phyloP scores from a whole-genome alignment of 1,140 invertebrate genomes.

The Mizuhopecten yessoensis region DNA sequence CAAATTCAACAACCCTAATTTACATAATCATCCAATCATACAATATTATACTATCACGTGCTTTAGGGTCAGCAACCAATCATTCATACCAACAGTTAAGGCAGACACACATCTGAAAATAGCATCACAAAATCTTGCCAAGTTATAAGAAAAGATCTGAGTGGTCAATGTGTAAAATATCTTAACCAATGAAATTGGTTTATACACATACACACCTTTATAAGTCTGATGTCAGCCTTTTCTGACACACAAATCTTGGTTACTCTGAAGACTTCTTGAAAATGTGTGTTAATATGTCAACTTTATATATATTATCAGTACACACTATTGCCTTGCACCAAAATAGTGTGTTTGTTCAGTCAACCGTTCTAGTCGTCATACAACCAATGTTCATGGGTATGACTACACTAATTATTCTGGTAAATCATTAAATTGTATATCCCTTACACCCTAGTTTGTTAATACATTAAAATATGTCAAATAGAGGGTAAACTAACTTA shows the following conservation, averaged over 20 bases:
- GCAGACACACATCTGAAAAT: conserved; percentile 9
- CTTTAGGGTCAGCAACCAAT: neutral
- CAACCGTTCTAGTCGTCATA: neutral
- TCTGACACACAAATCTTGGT: neutral
- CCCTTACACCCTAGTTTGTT: too few species aligned
- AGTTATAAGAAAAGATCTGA: conserved; percentile 11
- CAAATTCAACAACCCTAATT: neutral
- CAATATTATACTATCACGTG: conserved; percentile 30
- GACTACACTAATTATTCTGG: neutral
- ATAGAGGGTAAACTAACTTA: too few species aligned
- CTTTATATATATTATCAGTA: neutral
- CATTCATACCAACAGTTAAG: conserved; percentile 11
- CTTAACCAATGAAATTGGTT: neutral
- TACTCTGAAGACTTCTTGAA: neutral
- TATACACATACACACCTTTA: neutral
- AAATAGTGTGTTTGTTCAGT: neutral
- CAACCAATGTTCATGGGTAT: neutral
- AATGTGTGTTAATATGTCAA: neutral
- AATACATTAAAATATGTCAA: too few species aligned
- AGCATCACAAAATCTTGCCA: conserved; percentile 29
- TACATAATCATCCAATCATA: conserved; percentile 1
- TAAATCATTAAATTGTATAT: too few species aligned
- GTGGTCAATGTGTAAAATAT: neutral
- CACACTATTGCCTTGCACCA: neutral
- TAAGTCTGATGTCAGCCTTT: neutral